Evolutionary conservation across 2,888 invertebrate genomes (phyloP), one percentile per base, ranked within the genome.

Genomic region (Acanthacorydalis orientalis): DNA sequence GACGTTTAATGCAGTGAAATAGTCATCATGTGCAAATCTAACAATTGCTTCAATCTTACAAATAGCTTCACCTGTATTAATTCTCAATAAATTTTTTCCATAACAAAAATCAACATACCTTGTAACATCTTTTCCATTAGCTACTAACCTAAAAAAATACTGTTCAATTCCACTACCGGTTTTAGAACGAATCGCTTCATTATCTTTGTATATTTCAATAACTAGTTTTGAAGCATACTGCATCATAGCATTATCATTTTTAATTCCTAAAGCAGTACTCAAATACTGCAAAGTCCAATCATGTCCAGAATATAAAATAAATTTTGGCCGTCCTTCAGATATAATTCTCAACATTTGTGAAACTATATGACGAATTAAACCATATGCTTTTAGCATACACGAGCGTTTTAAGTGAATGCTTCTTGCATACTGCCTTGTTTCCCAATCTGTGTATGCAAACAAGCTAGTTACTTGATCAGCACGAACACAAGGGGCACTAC

Each of bases 41-140:
- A 88, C 81, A 51, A 92, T 88, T 59, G 82, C 82, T 62, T 90
- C 89, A 53, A 92, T 84, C 3, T 86, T 83, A 65, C 91, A 92
- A 1, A 87, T 63, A 59, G 79, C 77, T 40, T 66, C 68, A 46
- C 72, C 72, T 31, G 67, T 64, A 1, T 71, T 72, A 0, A 72
- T 66, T 4, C 58, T 72, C 51, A 73, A 70, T 63, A 63, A 73
- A 64, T 67, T 76, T 46, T 69, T 65, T 14, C 71, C 70, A 57
- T 73, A 79, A 62, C 93, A 93, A 60, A 92, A 92, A 54, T 77
- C 77, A 34, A 90, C 73, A 54, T 79, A 76, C 57, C 77, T 76
- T 0, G 93, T 93, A 0, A 90, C 78, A 61, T 92, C 90, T 49
- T 76, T 77, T 0, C 95, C 95, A 57, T 93, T 91, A 53, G 83